Evolutionary conservation across 2,797 vertebrate species (phyloP).

Genomic region (Muraenolepis orangiensis): DNA sequence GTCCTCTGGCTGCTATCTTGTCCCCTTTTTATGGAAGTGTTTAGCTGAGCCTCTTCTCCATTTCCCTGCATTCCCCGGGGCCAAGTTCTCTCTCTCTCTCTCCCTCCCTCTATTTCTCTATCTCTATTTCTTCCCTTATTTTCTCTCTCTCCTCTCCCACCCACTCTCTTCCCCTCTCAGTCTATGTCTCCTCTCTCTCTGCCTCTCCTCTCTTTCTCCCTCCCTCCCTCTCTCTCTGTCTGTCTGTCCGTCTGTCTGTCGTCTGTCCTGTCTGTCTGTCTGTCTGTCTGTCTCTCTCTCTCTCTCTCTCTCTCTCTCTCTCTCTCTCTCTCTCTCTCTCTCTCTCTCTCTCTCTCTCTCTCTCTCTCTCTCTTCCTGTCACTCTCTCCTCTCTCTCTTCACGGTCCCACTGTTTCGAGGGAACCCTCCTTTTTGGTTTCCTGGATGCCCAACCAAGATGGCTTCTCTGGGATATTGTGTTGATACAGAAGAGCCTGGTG

Average conservation of each 20-base stretch:
- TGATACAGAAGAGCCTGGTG: background rate
- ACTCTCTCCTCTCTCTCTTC: background rate
- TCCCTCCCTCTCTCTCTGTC: background rate
- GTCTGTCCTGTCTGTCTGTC: too few species aligned
- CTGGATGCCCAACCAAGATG: background rate
- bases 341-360: too few species aligned
- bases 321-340: too few species aligned
- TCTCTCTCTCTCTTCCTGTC: too few species aligned
- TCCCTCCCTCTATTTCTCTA: background rate
- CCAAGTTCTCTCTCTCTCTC: constrained; percentile 47
- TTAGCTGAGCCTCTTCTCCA: constrained; percentile 50
- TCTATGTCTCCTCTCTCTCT: background rate
- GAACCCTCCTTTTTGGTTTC: background rate
- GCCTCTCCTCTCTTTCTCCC: background rate
- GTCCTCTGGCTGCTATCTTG: constrained; percentile 63
- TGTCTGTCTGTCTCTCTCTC: too few species aligned
- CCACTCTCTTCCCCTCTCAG: background rate
- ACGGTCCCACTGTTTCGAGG: background rate
- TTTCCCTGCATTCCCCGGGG: constrained; percentile 49
- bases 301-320: too few species aligned
- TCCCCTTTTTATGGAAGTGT: constrained; percentile 56
- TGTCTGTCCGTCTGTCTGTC: too few species aligned
- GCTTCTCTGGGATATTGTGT: background rate
- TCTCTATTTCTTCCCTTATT: background rate
- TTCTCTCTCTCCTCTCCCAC: background rate